Evolutionary conservation across 2,797 vertebrate genomes (phyloP).

Genomic region (Propithecus perrieri): DNA sequence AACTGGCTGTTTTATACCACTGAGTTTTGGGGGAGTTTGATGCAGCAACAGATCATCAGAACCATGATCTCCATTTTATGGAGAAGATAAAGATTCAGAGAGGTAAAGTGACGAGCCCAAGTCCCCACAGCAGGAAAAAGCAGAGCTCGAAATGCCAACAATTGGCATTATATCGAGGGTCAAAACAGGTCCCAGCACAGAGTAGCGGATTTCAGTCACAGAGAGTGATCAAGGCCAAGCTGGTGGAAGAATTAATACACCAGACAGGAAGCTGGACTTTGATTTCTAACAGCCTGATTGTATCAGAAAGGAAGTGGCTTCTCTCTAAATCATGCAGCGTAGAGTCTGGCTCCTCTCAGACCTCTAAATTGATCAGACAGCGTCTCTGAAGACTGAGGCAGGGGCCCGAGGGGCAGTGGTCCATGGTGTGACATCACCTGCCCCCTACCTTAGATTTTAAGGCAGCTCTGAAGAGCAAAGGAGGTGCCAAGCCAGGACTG

Average conservation of each 20-base stretch:
- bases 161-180: neutral
- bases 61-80: neutral
- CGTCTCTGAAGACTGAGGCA: neutral
- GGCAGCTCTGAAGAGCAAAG: neutral
- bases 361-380: neutral
- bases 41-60: neutral
- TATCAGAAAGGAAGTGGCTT: neutral
- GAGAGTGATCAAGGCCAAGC: neutral
- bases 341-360: neutral
- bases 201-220: neutral
- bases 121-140: neutral
- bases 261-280: neutral
- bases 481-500: too few species aligned
- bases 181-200: neutral
- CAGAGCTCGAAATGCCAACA: neutral
- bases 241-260: neutral
- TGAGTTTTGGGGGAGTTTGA: neutral
- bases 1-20: too few species aligned
- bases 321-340: neutral
- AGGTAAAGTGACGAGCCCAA: rapidly evolving
- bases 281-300: neutral
- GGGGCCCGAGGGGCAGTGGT: rapidly evolving
- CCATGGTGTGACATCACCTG: neutral
- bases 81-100: neutral
- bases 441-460: neutral